These are phyloP conservation scores for Caprella mutica DNA, from an alignment of 2,888 invertebrate genomes.

Conservation along the genomic window DNA sequence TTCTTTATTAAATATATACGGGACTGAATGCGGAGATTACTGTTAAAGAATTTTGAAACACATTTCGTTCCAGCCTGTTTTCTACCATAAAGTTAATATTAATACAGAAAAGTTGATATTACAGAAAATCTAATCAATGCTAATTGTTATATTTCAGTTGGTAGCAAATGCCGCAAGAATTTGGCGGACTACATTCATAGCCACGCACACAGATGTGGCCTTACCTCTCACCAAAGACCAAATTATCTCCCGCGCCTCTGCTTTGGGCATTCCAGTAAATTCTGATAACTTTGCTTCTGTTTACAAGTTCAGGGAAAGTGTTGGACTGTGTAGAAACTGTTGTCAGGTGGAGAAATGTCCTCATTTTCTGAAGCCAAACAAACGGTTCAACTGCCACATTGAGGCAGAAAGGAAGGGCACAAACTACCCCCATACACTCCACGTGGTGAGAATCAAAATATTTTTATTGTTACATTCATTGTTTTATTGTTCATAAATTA, in stretches of 20 bases:
- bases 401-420: slow-evolving; percentile 3
- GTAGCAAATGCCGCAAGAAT: no score
- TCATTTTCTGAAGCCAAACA: slow-evolving; percentile 12
- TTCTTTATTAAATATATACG: no score
- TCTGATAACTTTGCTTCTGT: slow-evolving; percentile 7
- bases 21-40: no score
- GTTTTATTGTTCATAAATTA: no score
- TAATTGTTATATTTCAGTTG: no score
- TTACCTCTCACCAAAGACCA: background rate
- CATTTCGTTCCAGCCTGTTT: no score
- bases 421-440: slow-evolving; percentile 21
- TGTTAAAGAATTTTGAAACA: no score
- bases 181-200: background rate
- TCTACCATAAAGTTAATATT: no score
- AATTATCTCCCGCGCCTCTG: slow-evolving; percentile 8
- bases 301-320: slow-evolving; percentile 20
- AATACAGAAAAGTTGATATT: no score
- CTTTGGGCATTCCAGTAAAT: slow-evolving; percentile 15
- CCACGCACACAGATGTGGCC: background rate
- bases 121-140: no score
- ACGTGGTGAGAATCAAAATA: slow-evolving; percentile 12
- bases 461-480: no score
- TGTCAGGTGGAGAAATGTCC: slow-evolving; percentile 22
- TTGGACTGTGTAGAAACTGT: slow-evolving; percentile 17
- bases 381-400: slow-evolving; percentile 22